Conservation (phyloP, 1,140 invertebrate species). For the Sycophaga agraensis region DNA sequence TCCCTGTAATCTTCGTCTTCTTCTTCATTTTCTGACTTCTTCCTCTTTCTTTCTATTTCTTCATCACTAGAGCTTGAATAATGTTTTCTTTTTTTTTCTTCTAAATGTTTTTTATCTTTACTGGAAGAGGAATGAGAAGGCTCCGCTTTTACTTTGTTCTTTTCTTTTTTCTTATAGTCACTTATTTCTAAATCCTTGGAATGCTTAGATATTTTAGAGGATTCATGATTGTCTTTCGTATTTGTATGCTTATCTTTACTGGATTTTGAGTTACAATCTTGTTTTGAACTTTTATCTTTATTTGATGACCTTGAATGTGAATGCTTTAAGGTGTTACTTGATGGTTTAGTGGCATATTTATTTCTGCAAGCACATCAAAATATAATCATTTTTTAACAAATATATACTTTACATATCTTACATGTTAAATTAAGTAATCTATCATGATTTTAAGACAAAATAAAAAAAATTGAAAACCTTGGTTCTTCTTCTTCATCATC, state of each 20-base stretch:
- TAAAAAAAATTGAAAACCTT: slow-evolving; percentile 3
- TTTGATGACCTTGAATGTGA: slow-evolving; percentile 4
- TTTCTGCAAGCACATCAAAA: no score
- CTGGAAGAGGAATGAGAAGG: slow-evolving; percentile 1
- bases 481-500: slow-evolving; percentile 7
- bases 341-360: no score
- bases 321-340: slow-evolving; percentile 7
- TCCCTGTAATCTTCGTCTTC: slow-evolving; percentile 11
- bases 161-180: slow-evolving; percentile 25
- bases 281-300: slow-evolving; percentile 31
- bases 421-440: background rate
- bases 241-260: slow-evolving; percentile 15
- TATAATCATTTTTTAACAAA: no score
- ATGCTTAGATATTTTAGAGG: slow-evolving; percentile 31
- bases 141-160: slow-evolving; percentile 19
- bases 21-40: slow-evolving; percentile 9
- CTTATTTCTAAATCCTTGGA: slow-evolving; percentile 28
- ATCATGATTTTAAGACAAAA: no score
- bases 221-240: slow-evolving; percentile 32
- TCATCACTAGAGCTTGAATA: slow-evolving; percentile 20
- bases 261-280: slow-evolving; percentile 13
- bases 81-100: slow-evolving; percentile 13
- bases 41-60: slow-evolving; percentile 30
- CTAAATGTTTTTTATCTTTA: slow-evolving; percentile 16
- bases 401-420: no score